Evolutionary conservation across 2,888 invertebrate species (phyloP), one percentile per base, ranked within the genome.

Genomic region (Pandemis heparana): DNA sequence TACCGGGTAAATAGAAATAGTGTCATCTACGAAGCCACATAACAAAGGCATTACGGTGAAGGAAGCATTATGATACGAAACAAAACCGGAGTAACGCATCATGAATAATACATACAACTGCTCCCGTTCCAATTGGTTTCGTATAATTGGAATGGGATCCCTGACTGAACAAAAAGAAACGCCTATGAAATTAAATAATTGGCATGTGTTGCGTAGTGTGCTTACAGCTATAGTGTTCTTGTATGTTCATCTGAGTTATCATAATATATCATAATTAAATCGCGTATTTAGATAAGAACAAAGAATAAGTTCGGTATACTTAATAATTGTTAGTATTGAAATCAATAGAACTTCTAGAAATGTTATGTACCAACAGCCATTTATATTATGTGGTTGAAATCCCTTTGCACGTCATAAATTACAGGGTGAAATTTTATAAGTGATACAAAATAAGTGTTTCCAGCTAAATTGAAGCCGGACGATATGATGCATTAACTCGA

Each of bases 71-170:
- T 75, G 32, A 59, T 41, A 75, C 56, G 63, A 63, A 69, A 67
- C 70, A 77, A 75, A 72, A 75, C 75, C 66, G 72, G 65, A 56
- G 71, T 65, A 68, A 70, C 74, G 70, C 66, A 70, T 70, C 73
- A 85, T 85, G 85, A 85, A 85, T 85, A 83, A 85, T 79, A 83
- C 76, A 83, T 83, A 67, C 41, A 68, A 61, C 64, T 76, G 73
- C 75, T 67, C 62, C 66, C 74, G 71, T 74, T 76, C 77, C 78
- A 79, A 83, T 82, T 81, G 82, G 76, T 77, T 75, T 79, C 75
- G 77, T 81, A 79, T 80, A 82, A 83, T 82, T 83, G 80, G 75
- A 79, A 79, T 75, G 74, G 77, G 79, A 80, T 81, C 77, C 71
- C 71, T 61, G 75, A 68, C 68, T 66, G 71, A 72, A 65, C 72